Conservation (phyloP, 1,140 invertebrate species). For the Physella acuta region DNA sequence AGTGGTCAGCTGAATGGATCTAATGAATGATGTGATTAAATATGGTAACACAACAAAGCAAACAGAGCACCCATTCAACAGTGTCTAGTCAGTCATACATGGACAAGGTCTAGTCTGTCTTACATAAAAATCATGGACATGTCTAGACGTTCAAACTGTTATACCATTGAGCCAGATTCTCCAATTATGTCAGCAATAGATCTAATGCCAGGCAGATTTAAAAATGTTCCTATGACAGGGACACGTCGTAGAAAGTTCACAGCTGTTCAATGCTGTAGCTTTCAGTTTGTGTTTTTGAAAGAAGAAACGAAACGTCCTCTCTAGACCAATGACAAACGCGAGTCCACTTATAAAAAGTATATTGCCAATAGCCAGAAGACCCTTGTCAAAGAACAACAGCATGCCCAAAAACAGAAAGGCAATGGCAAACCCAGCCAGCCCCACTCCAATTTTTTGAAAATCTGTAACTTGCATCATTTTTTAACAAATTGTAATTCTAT, state of each 20-base stretch:
- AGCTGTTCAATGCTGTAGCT: conserved; percentile 79
- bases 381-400: conserved; percentile 94
- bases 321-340: conserved; percentile 92
- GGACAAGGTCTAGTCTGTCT: too few relatives aligned
- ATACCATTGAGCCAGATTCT: conserved; percentile 51
- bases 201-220: conserved; percentile 67
- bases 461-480: conserved; percentile 1
- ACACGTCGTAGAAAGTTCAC: conserved; percentile 69
- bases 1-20: too few relatives aligned
- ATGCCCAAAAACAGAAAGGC: conserved; percentile 94
- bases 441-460: conserved; percentile 84
- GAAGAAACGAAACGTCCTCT: conserved; percentile 95
- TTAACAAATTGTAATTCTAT: too few relatives aligned
- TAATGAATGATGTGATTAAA: too few relatives aligned
- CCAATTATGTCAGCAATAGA: conserved; percentile 49
- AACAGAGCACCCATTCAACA: too few relatives aligned
- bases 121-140: too few relatives aligned
- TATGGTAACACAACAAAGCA: too few relatives aligned
- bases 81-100: too few relatives aligned
- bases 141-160: conserved; percentile 18
- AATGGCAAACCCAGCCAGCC: conserved; percentile 94
- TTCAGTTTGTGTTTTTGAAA: conserved; percentile 96
- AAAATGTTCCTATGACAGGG: conserved; percentile 67
- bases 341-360: conserved; percentile 94
- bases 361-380: conserved; percentile 96